Base-by-base conservation (phyloP, 1,140 invertebrate genomes). In the Hylaeus volcanicus region DNA sequence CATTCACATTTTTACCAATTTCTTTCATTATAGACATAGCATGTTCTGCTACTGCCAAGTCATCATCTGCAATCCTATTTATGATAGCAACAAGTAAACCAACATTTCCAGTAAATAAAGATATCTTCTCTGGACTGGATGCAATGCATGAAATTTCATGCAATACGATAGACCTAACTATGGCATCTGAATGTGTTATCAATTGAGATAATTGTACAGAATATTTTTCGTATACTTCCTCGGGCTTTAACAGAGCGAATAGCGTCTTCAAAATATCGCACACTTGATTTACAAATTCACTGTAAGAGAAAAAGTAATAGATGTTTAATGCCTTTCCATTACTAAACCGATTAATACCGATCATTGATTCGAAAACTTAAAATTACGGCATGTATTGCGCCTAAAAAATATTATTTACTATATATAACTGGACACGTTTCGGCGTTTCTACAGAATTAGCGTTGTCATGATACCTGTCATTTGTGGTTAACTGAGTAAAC, bases 31-130 rank as follows among this genome's bases (percentile, higher is more conserved):
- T 92, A 8, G 93, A 86, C 73, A 95, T 93, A 3, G 95, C 95
- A 83, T 93, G 92, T 72, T 94, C 94, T 2, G 95, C 95, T n/a
- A 96, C 94, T 9, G 90, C 91, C 56, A 96, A 85, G 88, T 96
- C 94, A 6, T 94, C 91, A 82, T 96, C 94, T 5, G 90, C 91
- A 2, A 96, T 91, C 89, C 94, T 94, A 55, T 95, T 93, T 48
- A 94, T 91, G 5, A 95, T 88, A 41, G 92, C 93, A 5, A 93
- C 92, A 81, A 95, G 91, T 45, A 96, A 88, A 87, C 94, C 92
- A 65, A 92, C 88, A 88, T 95, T 93, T 72, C 92, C 89, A 58
- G 94, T 90, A 11, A 96, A 81, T 5, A 92, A 85, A 12, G 93
- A 83, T 43, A 94, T 64, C 60, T 89, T 88, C 37, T 83, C 66